These are phyloP conservation scores for Pseudopleuronectes americanus DNA, from an alignment of 2,797 vertebrate genomes.

Conservation along the genomic window DNA sequence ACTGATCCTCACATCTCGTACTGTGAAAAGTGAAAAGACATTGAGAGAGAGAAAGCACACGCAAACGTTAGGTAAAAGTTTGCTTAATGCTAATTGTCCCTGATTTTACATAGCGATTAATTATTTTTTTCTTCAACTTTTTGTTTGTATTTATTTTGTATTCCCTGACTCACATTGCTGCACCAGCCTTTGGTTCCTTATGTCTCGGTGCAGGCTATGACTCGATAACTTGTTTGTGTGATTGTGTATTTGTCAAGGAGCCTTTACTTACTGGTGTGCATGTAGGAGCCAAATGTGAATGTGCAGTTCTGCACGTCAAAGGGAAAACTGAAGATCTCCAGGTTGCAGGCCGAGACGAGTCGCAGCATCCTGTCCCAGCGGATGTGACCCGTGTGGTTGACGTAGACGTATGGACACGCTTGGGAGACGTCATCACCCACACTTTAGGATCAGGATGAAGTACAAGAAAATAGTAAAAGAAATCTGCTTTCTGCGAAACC, in stretches of 20 bases:
- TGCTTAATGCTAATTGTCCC: not conserved
- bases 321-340: constrained; percentile 86
- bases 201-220: not conserved
- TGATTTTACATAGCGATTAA: not conserved
- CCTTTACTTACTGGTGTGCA: constrained; percentile 83
- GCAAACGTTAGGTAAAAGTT: too few relatives aligned
- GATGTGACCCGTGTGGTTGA: constrained; percentile 85
- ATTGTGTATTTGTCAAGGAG: not conserved
- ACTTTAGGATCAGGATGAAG: constrained; percentile 52
- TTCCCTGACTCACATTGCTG: too few relatives aligned
- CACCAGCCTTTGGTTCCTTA: not conserved
- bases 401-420: constrained; percentile 84
- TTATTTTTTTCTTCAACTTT: not conserved
- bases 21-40: constrained; percentile 52
- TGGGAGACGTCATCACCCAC: constrained; percentile 87
- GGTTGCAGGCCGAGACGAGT: constrained; percentile 85
- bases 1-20: constrained; percentile 83
- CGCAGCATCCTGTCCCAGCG: constrained; percentile 86
- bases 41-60: not conserved
- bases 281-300: constrained; percentile 82
- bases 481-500: not conserved
- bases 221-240: not conserved
- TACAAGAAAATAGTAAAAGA: not conserved
- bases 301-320: constrained; percentile 88
- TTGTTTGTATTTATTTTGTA: not conserved